These are phyloP conservation scores for Cricetomys ansorgei DNA, from an alignment of 2,113 vertebrate species.

Conservation along the genomic window DNA sequence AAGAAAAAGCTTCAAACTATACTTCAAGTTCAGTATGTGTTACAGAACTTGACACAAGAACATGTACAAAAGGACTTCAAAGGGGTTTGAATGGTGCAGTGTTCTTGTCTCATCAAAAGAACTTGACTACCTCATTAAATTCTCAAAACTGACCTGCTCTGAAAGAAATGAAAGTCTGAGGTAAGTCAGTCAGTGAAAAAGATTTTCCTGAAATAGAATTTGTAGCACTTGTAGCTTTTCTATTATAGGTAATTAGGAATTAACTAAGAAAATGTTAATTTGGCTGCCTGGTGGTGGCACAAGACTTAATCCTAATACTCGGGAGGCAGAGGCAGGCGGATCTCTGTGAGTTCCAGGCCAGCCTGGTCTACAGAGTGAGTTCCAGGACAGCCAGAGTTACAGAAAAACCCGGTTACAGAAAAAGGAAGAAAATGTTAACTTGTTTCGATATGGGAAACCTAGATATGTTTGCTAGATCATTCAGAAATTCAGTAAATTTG, in stretches of 20 bases:
- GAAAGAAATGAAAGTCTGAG: conserved; percentile 89
- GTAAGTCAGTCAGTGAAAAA: conserved; percentile 83
- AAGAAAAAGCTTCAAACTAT: conserved; percentile 90
- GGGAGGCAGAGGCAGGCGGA: too few relatives aligned
- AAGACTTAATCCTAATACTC: too few relatives aligned
- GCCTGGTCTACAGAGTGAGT: too few relatives aligned
- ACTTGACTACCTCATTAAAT: conserved; percentile 92
- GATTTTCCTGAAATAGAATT: conserved; percentile 13
- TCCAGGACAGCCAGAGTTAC: too few relatives aligned
- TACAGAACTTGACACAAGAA: conserved; percentile 91
- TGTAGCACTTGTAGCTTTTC: not conserved
- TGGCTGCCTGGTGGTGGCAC: too few relatives aligned
- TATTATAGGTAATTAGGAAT: not conserved
- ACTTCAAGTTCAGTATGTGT: conserved; percentile 94
- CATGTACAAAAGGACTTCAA: conserved; percentile 92
- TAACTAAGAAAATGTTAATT: conserved; percentile 29
- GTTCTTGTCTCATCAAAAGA: conserved; percentile 88
- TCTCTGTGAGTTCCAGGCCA: too few relatives aligned
- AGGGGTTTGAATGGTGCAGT: conserved; percentile 90
- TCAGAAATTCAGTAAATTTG: conserved; percentile 41
- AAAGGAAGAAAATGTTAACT: conserved; percentile 24
- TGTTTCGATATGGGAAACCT: not conserved
- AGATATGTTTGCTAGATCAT: not conserved
- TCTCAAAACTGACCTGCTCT: conserved; percentile 90
- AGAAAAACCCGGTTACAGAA: too few relatives aligned